These are phyloP conservation scores for Pentalonia nigronervosa DNA, from an alignment of 1,140 invertebrate genomes.

Conservation along the genomic window DNA sequence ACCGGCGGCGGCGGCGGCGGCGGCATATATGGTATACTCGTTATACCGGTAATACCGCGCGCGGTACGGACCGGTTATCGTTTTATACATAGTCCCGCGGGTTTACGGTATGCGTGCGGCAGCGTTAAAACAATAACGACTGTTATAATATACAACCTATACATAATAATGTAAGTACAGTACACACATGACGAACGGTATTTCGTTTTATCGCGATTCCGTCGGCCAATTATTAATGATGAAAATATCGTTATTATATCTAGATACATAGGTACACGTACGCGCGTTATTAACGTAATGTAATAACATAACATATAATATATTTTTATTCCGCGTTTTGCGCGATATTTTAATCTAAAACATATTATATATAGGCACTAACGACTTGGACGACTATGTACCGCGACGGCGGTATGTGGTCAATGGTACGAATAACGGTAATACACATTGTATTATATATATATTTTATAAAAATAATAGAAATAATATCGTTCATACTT, in stretches of 20 bases:
- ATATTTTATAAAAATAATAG: background rate
- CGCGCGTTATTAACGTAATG: background rate
- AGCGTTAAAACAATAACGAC: background rate
- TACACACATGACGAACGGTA: background rate
- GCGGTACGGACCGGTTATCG: background rate
- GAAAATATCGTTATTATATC: background rate
- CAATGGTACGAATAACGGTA: constrained; percentile 22
- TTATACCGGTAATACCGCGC: background rate
- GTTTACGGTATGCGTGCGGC: background rate
- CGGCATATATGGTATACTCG: constrained; percentile 15
- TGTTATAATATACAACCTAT: background rate
- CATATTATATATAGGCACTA: background rate
- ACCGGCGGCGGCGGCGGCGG: background rate
- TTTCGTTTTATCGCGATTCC: background rate
- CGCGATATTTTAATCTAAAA: background rate
- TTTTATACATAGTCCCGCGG: background rate
- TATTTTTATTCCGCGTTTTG: background rate
- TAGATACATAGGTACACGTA: background rate
- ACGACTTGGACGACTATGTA: background rate
- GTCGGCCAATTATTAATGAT: background rate
- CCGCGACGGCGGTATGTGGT: background rate
- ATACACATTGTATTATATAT: background rate
- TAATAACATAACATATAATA: background rate
- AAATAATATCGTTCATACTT: background rate
- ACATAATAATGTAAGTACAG: background rate